A percentile compares a stretch with the other conserved stretches of the same genome.
Conservation (phyloP, 2,888 invertebrate genomes). For the Hymenopus coronatus region DNA sequence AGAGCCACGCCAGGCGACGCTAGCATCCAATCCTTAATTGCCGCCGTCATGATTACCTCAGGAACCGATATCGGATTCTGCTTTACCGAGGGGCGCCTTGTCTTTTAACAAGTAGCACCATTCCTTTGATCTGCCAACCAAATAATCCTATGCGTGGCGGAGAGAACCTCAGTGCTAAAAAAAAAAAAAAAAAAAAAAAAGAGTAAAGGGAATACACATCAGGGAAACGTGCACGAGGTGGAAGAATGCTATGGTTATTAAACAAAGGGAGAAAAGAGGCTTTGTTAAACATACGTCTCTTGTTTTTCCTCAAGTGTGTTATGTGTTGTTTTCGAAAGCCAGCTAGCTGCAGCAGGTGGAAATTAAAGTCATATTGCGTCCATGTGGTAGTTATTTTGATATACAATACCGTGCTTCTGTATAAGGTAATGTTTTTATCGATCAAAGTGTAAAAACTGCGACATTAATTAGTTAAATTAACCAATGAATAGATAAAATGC, state of each 20-base stretch:
- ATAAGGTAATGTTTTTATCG: too few species aligned
- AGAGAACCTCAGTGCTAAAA: background rate
- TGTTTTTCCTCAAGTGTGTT: background rate
- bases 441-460: too few species aligned
- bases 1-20: background rate
- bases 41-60: background rate
- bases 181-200: too few species aligned
- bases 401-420: too few species aligned
- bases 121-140: background rate
- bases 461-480: too few species aligned
- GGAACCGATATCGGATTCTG: background rate
- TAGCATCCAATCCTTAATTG: background rate
- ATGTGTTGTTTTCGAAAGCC: background rate
- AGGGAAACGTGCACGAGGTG: background rate
- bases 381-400: too few species aligned
- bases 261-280: background rate
- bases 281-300: background rate
- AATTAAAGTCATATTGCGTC: too few species aligned
- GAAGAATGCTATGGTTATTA: background rate
- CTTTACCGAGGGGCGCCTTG: background rate
- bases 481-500: too few species aligned
- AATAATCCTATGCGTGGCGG: background rate
- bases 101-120: background rate
- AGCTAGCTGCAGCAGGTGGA: background rate
- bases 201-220: background rate